A percentile compares a stretch with the other conserved stretches of the same genome.
Conservation (phyloP, 2,113 vertebrate genomes). For the Pycnonotus jocosus region DNA sequence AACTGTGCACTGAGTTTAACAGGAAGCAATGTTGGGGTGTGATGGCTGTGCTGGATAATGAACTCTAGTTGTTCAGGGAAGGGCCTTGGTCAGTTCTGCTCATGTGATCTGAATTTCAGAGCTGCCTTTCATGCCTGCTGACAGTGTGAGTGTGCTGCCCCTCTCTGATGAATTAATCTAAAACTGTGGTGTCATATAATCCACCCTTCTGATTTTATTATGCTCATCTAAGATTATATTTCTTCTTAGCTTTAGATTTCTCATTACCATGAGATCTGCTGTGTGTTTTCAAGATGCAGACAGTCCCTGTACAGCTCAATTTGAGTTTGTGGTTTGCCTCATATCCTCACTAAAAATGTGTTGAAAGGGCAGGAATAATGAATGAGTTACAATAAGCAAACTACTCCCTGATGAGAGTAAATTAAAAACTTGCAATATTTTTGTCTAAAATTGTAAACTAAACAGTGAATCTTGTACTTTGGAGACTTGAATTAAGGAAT, state of each 20-base stretch:
- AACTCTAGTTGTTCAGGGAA: neutral
- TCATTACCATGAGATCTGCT: neutral
- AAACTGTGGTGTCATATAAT: neutral
- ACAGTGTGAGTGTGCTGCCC: neutral
- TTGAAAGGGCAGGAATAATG: neutral
- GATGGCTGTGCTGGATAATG: neutral
- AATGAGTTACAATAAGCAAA: neutral
- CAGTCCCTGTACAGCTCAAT: neutral
- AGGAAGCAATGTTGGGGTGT: rapidly evolving
- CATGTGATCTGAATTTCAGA: neutral
- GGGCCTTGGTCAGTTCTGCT: neutral
- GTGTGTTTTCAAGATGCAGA: neutral
- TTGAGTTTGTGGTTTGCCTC: neutral
- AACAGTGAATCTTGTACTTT: neutral
- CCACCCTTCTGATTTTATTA: neutral
- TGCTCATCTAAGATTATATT: neutral
- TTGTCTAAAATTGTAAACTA: neutral
- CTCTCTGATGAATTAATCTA: neutral
- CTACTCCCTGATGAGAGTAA: neutral
- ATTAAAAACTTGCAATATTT: neutral
- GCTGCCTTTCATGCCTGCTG: neutral
- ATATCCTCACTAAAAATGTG: neutral
- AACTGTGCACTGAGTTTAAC: neutral
- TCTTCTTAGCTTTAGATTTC: neutral
- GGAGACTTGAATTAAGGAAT: neutral